Evolutionary conservation across 2,113 vertebrate genomes (phyloP).

Genomic region (Gymnobelideus leadbeateri): DNA sequence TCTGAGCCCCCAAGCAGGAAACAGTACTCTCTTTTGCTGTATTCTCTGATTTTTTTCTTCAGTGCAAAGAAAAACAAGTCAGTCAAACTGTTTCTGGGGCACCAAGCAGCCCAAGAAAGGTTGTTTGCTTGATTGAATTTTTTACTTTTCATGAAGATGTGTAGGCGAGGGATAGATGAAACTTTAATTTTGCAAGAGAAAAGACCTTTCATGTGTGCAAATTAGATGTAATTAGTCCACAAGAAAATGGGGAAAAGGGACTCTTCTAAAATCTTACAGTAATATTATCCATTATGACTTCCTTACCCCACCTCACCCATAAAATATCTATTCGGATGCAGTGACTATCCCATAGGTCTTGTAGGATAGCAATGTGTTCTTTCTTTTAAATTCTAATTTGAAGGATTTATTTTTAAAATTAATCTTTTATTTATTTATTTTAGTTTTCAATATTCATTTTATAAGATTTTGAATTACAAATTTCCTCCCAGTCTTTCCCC

Average conservation of each 20-base stretch:
- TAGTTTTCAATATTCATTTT: too few relatives aligned
- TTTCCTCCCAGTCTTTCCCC: too few relatives aligned
- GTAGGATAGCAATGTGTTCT: neutral
- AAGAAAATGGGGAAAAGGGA: neutral
- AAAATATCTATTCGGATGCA: neutral
- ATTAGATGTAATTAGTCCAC: neutral
- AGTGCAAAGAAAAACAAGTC: slow-evolving; percentile 1
- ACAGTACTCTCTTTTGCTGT: neutral
- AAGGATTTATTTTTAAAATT: too few relatives aligned
- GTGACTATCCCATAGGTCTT: neutral
- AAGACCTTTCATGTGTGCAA: neutral
- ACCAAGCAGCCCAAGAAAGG: neutral
- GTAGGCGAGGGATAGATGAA: neutral
- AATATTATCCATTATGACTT: neutral
- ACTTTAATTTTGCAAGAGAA: neutral
- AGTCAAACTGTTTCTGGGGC: neutral
- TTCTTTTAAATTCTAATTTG: neutral
- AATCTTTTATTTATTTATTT: too few relatives aligned
- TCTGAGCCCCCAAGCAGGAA: slow-evolving; percentile 1
- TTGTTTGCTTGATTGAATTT: neutral
- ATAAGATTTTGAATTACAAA: too few relatives aligned
- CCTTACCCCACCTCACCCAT: neutral
- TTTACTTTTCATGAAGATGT: neutral
- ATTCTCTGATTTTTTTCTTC: slow-evolving; percentile 25
- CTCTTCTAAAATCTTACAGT: neutral